These are phyloP conservation scores for Caenorhabditis japonica DNA, from an alignment of 2,888 invertebrate genomes.

Conservation along the genomic window DNA sequence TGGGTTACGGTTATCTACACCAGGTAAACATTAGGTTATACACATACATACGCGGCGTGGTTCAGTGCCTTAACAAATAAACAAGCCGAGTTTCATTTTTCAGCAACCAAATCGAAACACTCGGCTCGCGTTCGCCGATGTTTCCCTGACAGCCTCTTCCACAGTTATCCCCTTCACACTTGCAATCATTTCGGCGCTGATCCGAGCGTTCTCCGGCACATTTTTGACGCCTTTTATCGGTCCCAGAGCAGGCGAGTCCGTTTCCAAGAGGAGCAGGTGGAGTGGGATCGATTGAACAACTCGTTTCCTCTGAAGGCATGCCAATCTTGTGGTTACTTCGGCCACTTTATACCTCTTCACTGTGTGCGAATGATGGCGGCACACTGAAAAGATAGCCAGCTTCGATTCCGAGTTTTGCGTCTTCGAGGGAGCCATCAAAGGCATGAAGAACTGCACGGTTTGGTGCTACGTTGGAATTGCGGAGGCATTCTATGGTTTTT, in stretches of 20 bases:
- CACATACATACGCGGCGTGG: too few species aligned
- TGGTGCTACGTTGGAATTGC: constrained; percentile 75
- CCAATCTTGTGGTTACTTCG: not conserved
- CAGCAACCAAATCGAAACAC: too few species aligned
- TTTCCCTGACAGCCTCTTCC: not conserved
- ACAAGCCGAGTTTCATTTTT: too few species aligned
- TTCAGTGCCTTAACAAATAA: too few species aligned
- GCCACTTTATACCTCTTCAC: constrained; percentile 31
- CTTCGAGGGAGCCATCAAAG: constrained; percentile 78
- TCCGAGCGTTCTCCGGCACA: constrained; percentile 77
- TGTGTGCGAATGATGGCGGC: constrained; percentile 76
- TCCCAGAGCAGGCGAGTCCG: constrained; percentile 79
- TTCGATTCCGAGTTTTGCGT: constrained; percentile 77
- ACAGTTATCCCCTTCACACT: constrained; percentile 22
- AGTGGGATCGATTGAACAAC: constrained; percentile 78
- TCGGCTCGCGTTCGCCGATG: not conserved
- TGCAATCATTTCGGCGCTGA: constrained; percentile 78
- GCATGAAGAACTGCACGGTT: constrained; percentile 78
- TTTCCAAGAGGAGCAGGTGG: constrained; percentile 78
- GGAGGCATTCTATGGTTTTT: constrained; percentile 77
- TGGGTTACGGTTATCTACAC: too few species aligned
- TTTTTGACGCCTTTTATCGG: constrained; percentile 76
- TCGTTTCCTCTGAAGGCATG: constrained; percentile 75
- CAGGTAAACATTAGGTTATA: too few species aligned
- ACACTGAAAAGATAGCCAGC: constrained; percentile 79